Evolutionary conservation across 2,113 vertebrate genomes (phyloP).

Genomic region (Garra rufa): DNA sequence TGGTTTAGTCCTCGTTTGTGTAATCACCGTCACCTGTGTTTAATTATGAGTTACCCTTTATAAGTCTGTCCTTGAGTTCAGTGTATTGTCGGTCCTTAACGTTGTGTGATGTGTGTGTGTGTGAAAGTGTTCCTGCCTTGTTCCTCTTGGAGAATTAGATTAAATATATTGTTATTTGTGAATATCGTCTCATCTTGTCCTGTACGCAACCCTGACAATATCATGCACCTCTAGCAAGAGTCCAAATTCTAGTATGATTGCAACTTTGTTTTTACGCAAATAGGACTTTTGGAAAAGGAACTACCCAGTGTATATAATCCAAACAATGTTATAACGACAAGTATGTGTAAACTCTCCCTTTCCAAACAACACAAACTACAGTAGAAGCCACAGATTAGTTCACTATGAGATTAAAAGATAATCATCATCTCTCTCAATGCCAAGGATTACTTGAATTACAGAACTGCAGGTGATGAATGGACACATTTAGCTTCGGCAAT

Average conservation of each 20-base stretch:
- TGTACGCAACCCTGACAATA: too few relatives aligned
- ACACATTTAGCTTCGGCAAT: neutral
- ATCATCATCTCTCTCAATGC: conserved; percentile 29
- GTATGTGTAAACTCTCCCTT: neutral
- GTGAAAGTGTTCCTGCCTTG: too few relatives aligned
- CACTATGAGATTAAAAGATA: conserved; percentile 13
- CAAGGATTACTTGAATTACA: neutral
- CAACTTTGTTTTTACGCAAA: neutral
- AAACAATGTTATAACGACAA: neutral
- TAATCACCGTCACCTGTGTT: too few relatives aligned
- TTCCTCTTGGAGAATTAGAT: too few relatives aligned
- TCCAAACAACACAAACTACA: conserved; percentile 11
- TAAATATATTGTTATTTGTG: too few relatives aligned
- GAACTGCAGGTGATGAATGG: conserved; percentile 19
- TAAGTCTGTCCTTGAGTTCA: too few relatives aligned
- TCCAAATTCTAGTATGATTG: neutral
- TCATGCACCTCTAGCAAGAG: too few relatives aligned
- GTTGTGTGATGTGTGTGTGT: too few relatives aligned
- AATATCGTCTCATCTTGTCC: too few relatives aligned
- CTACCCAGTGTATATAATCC: neutral
- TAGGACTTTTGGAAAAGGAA: neutral
- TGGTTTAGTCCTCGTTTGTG: too few relatives aligned
- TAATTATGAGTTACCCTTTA: too few relatives aligned
- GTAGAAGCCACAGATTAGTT: conserved; percentile 7
- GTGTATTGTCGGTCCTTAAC: too few relatives aligned